These are phyloP conservation scores for Nineta flava DNA, from an alignment of 2,888 invertebrate genomes.

Conservation along the genomic window DNA sequence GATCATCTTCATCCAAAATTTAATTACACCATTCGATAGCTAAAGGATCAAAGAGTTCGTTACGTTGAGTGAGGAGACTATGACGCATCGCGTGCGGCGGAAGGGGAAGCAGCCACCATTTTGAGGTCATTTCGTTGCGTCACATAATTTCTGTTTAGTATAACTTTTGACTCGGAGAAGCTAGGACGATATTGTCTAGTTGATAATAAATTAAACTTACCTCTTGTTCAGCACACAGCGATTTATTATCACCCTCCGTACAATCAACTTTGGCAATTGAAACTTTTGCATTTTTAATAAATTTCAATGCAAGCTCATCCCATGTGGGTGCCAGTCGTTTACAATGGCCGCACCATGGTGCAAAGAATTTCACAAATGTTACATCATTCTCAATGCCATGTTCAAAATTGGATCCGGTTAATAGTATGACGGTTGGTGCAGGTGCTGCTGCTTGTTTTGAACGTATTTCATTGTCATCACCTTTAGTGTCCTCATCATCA, in stretches of 20 bases:
- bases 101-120: too few species aligned
- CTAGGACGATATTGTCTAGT: too few species aligned
- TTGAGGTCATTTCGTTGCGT: too few species aligned
- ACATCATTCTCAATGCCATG: constrained; percentile 52
- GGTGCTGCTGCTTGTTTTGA: constrained; percentile 11
- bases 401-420: constrained; percentile 58
- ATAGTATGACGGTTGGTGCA: constrained; percentile 36
- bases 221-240: constrained; percentile 62
- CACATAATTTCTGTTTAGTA: too few species aligned
- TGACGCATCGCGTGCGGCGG: too few species aligned
- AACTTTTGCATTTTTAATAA: constrained; percentile 40
- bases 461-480: neutral
- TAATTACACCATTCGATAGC: too few species aligned
- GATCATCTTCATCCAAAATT: too few species aligned
- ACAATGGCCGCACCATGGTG: constrained; percentile 85
- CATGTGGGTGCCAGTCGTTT: constrained; percentile 71
- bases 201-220: too few species aligned
- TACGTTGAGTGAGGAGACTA: too few species aligned
- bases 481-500: constrained; percentile 15
- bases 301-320: constrained; percentile 63
- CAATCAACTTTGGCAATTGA: constrained; percentile 75
- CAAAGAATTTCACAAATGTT: constrained; percentile 75
- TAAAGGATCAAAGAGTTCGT: too few species aligned
- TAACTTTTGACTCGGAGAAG: too few species aligned
- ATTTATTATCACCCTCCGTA: constrained; percentile 49